Evolutionary conservation across 2,113 vertebrate genomes (phyloP), one percentile per base, ranked within the genome.

Genomic region (Psophia crepitans): DNA sequence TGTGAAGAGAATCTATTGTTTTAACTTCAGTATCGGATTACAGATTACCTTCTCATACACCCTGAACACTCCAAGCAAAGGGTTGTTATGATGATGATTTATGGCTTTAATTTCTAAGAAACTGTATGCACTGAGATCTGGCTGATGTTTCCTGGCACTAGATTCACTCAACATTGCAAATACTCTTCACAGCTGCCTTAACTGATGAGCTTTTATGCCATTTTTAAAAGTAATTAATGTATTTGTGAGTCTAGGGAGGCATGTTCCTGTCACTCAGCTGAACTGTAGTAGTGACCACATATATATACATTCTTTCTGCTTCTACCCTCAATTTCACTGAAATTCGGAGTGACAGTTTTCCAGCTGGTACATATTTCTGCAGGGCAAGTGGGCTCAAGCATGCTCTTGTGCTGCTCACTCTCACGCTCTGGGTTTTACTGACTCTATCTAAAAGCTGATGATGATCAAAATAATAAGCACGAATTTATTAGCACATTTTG

Each of bases 81-180:
- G 22, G 57, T 95, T 57, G 61, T 24, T 23, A 81, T 33, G 61
- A 53, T 79, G 32, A 92, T 91, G 73, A 91, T 94, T 92, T 91
- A 94, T 92, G 33, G 39, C 76, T 94, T 76, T 92, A 83, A 82
- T 93, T 95, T 96, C 60, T 80, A 39, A 90, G 58, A 77, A 43
- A 35, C 9, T 0, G 2, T 89, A 23, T 63, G 30, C 46, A 87
- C 20, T 81, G 60, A 78, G 76, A 71, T 75, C 63, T 88, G 33
- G 19, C 57, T 91, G 81, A 53, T 89, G 15, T 60, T 84, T 89
- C 48, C 73, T 79, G 77, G 73, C 77, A 79, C 32, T 60, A 39
- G 57, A 82, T 75, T 81, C 46, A 71, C 35, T 94, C 73, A 93
- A 21, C 46, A 44, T 28, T 54, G 68, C 37, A 93, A 94, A 46